Evolutionary conservation across 1,140 invertebrate species (phyloP).

Genomic region (Oppia nitens): DNA sequence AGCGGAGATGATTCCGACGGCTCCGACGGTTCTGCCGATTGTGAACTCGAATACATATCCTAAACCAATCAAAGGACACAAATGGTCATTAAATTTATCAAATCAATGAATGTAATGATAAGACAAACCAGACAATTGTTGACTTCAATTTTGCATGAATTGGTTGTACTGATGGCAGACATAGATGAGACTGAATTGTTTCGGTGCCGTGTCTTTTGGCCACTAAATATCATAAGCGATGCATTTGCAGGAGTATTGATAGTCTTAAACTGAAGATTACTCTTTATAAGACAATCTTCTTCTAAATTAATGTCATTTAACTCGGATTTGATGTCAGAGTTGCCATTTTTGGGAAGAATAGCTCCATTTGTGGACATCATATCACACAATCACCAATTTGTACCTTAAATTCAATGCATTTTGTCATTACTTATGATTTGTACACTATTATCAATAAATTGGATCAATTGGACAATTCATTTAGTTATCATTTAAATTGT

Average conservation of each 20-base stretch:
- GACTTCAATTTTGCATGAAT: background rate
- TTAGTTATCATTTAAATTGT: too few species aligned
- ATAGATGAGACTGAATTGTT: background rate
- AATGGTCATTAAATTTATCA: too few species aligned
- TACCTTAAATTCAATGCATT: too few species aligned
- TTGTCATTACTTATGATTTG: too few species aligned
- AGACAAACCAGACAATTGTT: background rate
- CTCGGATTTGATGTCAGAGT: background rate
- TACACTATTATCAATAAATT: too few species aligned
- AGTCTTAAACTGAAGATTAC: background rate
- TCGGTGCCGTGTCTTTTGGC: background rate
- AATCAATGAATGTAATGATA: too few species aligned
- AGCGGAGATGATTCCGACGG: constrained; percentile 16
- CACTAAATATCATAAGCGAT: background rate
- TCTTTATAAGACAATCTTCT: background rate
- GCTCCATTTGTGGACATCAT: too few species aligned
- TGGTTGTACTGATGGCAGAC: background rate
- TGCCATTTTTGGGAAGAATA: too few species aligned
- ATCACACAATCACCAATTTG: too few species aligned
- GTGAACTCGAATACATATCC: constrained; percentile 17
- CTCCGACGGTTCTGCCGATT: constrained; percentile 13
- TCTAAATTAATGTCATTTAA: background rate
- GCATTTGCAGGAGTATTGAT: background rate
- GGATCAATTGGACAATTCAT: too few species aligned
- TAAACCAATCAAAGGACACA: too few species aligned